Evolutionary conservation across 2,113 vertebrate genomes (phyloP).

Genomic region (Trogon melanurus): DNA sequence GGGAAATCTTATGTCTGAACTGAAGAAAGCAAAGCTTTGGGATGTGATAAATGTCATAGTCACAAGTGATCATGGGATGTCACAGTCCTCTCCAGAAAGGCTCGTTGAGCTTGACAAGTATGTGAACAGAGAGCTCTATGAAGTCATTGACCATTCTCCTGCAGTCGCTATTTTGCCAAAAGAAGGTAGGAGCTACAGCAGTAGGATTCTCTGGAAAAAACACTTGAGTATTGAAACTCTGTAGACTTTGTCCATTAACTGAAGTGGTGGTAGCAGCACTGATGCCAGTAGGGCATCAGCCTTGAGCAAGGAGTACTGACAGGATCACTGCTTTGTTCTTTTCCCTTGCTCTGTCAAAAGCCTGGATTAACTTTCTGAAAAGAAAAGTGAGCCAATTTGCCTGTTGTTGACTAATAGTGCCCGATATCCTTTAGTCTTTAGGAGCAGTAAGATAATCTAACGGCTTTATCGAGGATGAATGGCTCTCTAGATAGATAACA

Average conservation of each 20-base stretch:
- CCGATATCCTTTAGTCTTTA: neutral
- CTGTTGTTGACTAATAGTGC: neutral
- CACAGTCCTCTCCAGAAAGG: conserved; percentile 82
- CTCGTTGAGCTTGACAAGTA: conserved; percentile 89
- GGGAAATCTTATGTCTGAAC: conserved; percentile 84
- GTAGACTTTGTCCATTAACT: neutral
- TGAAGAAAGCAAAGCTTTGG: conserved; percentile 82
- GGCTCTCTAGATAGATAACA: neutral
- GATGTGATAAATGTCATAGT: conserved; percentile 84
- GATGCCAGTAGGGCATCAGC: neutral
- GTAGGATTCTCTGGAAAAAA: neutral
- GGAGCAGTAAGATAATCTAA: neutral
- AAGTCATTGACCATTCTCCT: conserved; percentile 86
- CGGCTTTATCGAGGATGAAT: neutral
- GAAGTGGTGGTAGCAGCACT: neutral
- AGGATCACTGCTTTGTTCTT: neutral
- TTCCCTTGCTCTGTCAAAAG: neutral
- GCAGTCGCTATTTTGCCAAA: conserved; percentile 87
- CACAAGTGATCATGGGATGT: conserved; percentile 94
- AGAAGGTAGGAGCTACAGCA: conserved; percentile 78
- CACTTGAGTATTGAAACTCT: neutral
- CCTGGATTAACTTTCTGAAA: neutral
- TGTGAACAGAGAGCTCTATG: conserved; percentile 81
- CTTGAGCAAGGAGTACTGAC: neutral
- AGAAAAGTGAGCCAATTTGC: neutral